A percentile compares a stretch with the other conserved stretches of the same genome.
phyloP scores from a whole-genome alignment of 2,888 invertebrate genomes.

The Aproaerema taeniolella region DNA sequence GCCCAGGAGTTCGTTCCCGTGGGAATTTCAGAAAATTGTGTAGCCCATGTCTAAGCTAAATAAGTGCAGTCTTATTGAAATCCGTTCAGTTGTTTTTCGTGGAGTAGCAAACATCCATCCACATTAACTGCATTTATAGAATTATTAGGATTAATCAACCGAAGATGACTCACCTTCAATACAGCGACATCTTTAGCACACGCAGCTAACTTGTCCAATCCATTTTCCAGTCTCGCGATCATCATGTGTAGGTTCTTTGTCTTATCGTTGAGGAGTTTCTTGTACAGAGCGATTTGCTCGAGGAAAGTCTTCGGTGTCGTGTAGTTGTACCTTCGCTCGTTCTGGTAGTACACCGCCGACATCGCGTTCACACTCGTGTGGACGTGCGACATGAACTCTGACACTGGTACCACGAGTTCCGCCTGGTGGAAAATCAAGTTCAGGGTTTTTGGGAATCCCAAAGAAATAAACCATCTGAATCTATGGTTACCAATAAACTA shows the following conservation, averaged over 20 bases:
- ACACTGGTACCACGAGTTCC: slow-evolving; percentile 80
- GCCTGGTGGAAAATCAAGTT: no score
- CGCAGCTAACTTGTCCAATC: slow-evolving; percentile 90
- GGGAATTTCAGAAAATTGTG: no score
- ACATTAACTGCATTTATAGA: no score
- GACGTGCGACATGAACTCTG: slow-evolving; percentile 93
- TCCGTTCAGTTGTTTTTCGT: no score
- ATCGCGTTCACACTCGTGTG: slow-evolving; percentile 93
- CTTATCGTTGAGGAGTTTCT: slow-evolving; percentile 83
- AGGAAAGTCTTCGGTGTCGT: slow-evolving; percentile 97
- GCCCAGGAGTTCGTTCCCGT: no score
- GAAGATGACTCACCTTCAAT: slow-evolving; percentile 87
- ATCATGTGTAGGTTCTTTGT: slow-evolving; percentile 83
- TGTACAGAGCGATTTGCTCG: slow-evolving; percentile 91
- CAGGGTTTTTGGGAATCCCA: no score
- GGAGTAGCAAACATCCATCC: no score
- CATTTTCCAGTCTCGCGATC: slow-evolving; percentile 89
- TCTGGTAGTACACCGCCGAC: slow-evolving; percentile 86
- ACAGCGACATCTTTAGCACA: slow-evolving; percentile 92
- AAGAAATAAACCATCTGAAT: no score
- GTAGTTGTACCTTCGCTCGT: slow-evolving; percentile 95
- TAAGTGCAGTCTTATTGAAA: no score
- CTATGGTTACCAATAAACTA: no score
- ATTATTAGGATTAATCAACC: no score
- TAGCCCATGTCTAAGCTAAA: no score